These are phyloP conservation scores for Sebastes alutus DNA, from an alignment of 2,797 vertebrate species.

Conservation along the genomic window DNA sequence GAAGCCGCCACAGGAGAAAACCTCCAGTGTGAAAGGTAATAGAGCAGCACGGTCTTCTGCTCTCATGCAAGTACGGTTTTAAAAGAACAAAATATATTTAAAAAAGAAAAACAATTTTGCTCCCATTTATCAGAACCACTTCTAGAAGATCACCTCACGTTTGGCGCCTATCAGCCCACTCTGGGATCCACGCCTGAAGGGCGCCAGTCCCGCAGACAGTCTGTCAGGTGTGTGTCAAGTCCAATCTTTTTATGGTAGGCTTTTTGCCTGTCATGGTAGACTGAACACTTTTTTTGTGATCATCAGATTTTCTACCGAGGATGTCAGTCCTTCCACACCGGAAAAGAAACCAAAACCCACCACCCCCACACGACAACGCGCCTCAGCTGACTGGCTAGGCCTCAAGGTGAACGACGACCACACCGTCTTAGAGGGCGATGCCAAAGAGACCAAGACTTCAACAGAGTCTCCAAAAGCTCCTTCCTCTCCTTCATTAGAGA, in stretches of 20 bases:
- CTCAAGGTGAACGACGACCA: conserved; percentile 81
- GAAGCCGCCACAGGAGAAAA: conserved; percentile 71
- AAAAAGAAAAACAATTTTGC: neutral
- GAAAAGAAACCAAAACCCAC: conserved; percentile 77
- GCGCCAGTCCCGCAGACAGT: conserved; percentile 82
- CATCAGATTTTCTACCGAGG: conserved; percentile 87
- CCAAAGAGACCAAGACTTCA: conserved; percentile 19
- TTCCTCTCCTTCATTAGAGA: conserved; percentile 46
- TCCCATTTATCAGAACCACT: conserved; percentile 55
- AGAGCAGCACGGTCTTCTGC: neutral
- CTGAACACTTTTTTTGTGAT: neutral
- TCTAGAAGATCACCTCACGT: conserved; percentile 84
- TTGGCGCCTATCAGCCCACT: conserved; percentile 89
- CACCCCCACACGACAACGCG: conserved; percentile 46
- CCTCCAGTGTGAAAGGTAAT: conserved; percentile 74
- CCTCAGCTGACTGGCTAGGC: conserved; percentile 86
- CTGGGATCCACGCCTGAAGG: conserved; percentile 79
- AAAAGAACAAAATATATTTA: neutral
- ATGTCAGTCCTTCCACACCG: conserved; percentile 64
- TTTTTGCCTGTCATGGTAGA: neutral
- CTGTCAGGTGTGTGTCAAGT: conserved; percentile 73
- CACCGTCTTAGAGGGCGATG: conserved; percentile 15
- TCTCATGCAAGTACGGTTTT: neutral
- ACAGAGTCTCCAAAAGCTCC: conserved; percentile 26
- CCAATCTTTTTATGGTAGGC: too few species aligned